Evolutionary conservation across 2,113 vertebrate genomes (phyloP).

Genomic region (Xiphophorus maculatus): DNA sequence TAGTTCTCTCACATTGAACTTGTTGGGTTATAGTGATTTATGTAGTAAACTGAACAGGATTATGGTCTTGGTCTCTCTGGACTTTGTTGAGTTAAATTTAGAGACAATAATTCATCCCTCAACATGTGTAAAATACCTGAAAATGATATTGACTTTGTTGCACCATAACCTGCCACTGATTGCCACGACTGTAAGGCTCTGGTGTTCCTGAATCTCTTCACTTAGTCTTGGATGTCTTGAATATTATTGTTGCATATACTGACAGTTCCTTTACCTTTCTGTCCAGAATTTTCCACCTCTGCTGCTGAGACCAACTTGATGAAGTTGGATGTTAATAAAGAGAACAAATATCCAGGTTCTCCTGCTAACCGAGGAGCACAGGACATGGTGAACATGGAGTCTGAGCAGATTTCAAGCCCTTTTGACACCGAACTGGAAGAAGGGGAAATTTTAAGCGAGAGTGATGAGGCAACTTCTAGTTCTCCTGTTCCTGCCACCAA

Average conservation of each 20-base stretch:
- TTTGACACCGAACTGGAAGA: constrained; percentile 87
- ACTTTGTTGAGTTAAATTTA: too few relatives aligned
- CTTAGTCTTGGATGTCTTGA: not conserved
- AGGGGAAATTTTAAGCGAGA: constrained; percentile 91
- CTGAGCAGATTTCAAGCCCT: constrained; percentile 13
- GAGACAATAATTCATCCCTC: too few relatives aligned
- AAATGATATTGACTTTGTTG: too few relatives aligned
- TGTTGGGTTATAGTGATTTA: not conserved
- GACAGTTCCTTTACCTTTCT: constrained; percentile 1
- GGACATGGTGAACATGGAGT: constrained; percentile 34
- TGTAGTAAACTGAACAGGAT: too few relatives aligned
- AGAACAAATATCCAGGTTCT: constrained; percentile 87
- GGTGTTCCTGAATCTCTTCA: not conserved
- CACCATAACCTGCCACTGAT: too few relatives aligned
- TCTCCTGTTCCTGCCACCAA: constrained; percentile 57
- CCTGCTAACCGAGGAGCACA: constrained; percentile 66
- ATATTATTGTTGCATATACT: not conserved
- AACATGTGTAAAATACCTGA: too few relatives aligned
- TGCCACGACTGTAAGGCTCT: too few relatives aligned
- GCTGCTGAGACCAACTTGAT: constrained; percentile 44
- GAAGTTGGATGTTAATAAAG: constrained; percentile 89
- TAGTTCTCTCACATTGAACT: not conserved
- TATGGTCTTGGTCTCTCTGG: too few relatives aligned
- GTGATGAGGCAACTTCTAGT: constrained; percentile 71
- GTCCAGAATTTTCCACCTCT: constrained; percentile 69